Evolutionary conservation across 2,113 vertebrate genomes (phyloP).

Genomic region (Meles meles): DNA sequence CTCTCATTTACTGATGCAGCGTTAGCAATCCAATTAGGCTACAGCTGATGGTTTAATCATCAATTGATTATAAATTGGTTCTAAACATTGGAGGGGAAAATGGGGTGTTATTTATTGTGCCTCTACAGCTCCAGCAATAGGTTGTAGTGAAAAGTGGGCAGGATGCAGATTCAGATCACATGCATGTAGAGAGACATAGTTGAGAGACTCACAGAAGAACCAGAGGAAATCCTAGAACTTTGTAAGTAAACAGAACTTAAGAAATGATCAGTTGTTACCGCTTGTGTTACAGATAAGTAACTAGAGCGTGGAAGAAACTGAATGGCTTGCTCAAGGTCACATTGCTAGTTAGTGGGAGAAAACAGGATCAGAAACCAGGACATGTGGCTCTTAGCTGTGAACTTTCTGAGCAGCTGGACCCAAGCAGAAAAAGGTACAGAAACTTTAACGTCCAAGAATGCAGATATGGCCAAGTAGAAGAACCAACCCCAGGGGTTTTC

Average conservation of each 20-base stretch:
- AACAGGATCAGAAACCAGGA: background rate
- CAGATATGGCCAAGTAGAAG: background rate
- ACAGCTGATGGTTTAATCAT: background rate
- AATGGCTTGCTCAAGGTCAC: background rate
- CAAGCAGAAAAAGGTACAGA: background rate
- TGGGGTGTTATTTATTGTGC: background rate
- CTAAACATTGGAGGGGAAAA: background rate
- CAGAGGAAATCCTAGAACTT: background rate
- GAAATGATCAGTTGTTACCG: background rate
- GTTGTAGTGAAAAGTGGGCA: background rate
- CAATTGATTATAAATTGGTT: background rate
- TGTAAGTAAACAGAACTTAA: background rate
- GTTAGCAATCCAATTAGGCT: background rate
- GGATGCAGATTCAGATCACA: background rate
- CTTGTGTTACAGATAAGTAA: background rate
- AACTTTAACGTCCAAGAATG: background rate
- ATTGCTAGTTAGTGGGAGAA: background rate
- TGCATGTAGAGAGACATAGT: background rate
- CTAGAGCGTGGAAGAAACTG: background rate
- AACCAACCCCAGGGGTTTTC: background rate
- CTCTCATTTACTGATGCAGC: background rate
- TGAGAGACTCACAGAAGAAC: background rate
- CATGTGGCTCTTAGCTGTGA: background rate
- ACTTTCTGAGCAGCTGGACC: background rate
- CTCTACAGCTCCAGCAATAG: background rate